phyloP scores from a whole-genome alignment of 1,140 invertebrate genomes.

The Aporrectodea caliginosa region DNA sequence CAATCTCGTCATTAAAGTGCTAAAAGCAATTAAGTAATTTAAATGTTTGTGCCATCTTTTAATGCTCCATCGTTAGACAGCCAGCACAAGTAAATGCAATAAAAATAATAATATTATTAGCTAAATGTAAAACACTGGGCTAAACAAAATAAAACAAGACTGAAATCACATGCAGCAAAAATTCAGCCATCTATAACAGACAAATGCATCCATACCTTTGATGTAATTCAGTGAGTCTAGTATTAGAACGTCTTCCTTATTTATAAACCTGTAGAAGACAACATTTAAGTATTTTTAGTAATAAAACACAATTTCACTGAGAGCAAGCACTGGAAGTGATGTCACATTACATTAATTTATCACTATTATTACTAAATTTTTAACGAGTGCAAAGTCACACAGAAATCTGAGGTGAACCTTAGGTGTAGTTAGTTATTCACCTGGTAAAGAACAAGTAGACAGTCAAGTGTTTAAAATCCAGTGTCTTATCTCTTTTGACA shows the following conservation, averaged over 20 bases:
- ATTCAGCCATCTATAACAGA: neutral
- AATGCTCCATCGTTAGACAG: too few species aligned
- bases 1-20: too few species aligned
- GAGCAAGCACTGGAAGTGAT: neutral
- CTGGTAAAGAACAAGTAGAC: too few species aligned
- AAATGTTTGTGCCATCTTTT: neutral
- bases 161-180: neutral
- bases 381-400: too few species aligned
- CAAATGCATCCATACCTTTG: constrained; percentile 66
- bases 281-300: neutral
- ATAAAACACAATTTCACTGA: neutral
- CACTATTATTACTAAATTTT: neutral
- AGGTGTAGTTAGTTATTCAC: too few species aligned
- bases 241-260: constrained; percentile 78
- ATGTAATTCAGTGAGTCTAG: constrained; percentile 92
- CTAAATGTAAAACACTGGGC: constrained; percentile 21
- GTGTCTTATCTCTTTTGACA: too few species aligned
- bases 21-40: neutral
- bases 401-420: too few species aligned
- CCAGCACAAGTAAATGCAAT: neutral
- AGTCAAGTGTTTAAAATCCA: too few species aligned
- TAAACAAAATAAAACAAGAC: constrained; percentile 2
- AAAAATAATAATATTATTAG: constrained; percentile 28
- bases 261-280: constrained; percentile 59
- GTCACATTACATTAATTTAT: neutral